A percentile compares a stretch with the other conserved stretches of the same genome.
Evolutionary conservation across 53 echinoderm and acorn worm genomes (phyloP).

Genomic region (Actinopyga echinites): DNA sequence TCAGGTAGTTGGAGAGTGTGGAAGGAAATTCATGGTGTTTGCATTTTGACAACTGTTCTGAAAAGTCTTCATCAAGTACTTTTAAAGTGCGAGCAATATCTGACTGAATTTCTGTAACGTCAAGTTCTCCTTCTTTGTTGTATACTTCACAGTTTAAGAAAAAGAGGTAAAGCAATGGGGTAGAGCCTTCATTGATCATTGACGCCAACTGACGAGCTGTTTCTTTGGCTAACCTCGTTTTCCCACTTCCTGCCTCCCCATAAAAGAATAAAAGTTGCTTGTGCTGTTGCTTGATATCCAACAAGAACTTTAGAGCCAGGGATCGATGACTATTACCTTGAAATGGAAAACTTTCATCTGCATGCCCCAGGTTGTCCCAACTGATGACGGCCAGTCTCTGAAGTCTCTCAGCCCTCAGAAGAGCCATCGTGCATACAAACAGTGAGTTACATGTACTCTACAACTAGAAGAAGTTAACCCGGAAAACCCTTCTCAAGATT

Average conservation of each 20-base stretch:
- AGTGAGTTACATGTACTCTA: no score
- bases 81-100: not conserved
- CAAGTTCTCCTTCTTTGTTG: not conserved
- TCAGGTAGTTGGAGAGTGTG: not conserved
- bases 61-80: not conserved
- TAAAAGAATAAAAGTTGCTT: conserved; percentile 13
- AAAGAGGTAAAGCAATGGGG: not conserved
- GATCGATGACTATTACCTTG: not conserved
- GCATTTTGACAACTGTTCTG: not conserved
- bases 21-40: not conserved
- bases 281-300: not conserved
- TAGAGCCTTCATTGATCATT: not conserved
- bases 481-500: no score
- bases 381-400: not conserved
- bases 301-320: not conserved
- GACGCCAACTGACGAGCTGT: conserved; percentile 19
- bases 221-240: conserved; percentile 28
- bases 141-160: not conserved
- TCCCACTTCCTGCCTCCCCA: conserved; percentile 18
- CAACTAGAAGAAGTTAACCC: no score
- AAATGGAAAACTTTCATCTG: not conserved
- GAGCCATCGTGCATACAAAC: not conserved
- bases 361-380: not conserved
- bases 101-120: not conserved
- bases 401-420: no score